A percentile compares a stretch with the other conserved stretches of the same genome.
Conservation (phyloP, 2,888 invertebrate species). For the Pyralis farinalis region DNA sequence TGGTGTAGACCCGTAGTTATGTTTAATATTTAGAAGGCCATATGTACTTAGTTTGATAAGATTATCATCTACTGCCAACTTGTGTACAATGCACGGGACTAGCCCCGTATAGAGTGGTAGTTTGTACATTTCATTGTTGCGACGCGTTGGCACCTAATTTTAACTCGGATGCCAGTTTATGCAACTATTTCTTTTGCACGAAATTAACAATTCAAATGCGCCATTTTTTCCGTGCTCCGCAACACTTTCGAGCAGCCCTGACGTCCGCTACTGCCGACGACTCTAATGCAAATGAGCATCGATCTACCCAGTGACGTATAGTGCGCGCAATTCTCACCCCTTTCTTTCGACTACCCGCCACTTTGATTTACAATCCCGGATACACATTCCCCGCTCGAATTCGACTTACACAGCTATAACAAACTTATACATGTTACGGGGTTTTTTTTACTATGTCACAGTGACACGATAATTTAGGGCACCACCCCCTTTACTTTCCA, state of each 20-base stretch:
- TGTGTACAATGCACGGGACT: background rate
- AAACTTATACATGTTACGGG: conserved; percentile 24
- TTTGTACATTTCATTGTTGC: conserved; percentile 51
- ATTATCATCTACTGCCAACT: too few relatives aligned
- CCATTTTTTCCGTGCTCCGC: conserved; percentile 63
- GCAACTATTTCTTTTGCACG: conserved; percentile 71
- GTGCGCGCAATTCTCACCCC: conserved; percentile 74
- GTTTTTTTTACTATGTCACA: conserved; percentile 73
- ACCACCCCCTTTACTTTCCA: conserved; percentile 71
- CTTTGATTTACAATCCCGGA: conserved; percentile 76
- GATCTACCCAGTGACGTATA: conserved; percentile 70
- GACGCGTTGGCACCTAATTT: conserved; percentile 64
- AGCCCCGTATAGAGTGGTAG: conserved; percentile 16
- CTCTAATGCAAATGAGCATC: conserved; percentile 76
- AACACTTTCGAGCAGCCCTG: conserved; percentile 74
- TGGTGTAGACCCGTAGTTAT: too few relatives aligned
- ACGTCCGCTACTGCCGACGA: conserved; percentile 67
- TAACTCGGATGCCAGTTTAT: conserved; percentile 56
- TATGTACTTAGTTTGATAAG: too few relatives aligned
- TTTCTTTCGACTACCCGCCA: conserved; percentile 75
- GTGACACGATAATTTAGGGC: conserved; percentile 78
- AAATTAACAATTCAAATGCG: conserved; percentile 75
- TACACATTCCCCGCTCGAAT: conserved; percentile 63
- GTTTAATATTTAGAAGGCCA: too few relatives aligned
- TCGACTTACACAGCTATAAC: conserved; percentile 63